phyloP scores from a whole-genome alignment of 2,113 vertebrate species.

The Petroica traversi region DNA sequence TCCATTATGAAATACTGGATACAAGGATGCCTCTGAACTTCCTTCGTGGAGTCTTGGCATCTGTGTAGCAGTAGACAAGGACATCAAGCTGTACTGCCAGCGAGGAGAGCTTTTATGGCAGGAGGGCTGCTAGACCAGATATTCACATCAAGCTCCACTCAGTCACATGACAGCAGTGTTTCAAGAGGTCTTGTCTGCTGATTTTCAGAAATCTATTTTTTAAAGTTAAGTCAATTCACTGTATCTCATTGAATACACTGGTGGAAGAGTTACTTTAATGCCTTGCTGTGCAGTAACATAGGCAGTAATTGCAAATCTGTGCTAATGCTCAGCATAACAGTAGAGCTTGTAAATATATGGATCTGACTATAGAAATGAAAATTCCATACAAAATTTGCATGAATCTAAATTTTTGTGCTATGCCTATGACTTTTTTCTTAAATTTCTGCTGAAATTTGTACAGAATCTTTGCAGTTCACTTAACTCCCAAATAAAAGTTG shows the following conservation, averaged over 20 bases:
- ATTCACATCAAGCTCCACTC: not conserved
- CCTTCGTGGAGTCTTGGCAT: not conserved
- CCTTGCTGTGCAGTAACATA: not conserved
- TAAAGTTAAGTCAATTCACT: not conserved
- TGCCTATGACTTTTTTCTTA: not conserved
- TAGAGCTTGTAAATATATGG: not conserved
- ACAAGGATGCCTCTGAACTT: not conserved
- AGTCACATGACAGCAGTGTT: not conserved
- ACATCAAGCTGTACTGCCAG: not conserved
- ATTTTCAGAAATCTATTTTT: not conserved
- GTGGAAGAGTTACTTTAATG: not conserved
- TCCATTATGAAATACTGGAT: not conserved
- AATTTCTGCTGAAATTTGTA: not conserved
- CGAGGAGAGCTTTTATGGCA: not conserved
- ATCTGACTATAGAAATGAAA: not conserved
- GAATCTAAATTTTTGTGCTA: not conserved
- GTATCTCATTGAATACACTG: not conserved
- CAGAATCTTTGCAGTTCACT: not conserved
- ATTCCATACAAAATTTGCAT: not conserved
- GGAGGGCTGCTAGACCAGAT: not conserved
- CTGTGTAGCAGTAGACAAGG: not conserved
- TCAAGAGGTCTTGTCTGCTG: not conserved
- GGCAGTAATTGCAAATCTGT: not conserved
- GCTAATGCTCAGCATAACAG: not conserved
- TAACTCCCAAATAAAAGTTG: not conserved